phyloP scores from a whole-genome alignment of 2,888 invertebrate species.

The Drosophila mulleri region DNA sequence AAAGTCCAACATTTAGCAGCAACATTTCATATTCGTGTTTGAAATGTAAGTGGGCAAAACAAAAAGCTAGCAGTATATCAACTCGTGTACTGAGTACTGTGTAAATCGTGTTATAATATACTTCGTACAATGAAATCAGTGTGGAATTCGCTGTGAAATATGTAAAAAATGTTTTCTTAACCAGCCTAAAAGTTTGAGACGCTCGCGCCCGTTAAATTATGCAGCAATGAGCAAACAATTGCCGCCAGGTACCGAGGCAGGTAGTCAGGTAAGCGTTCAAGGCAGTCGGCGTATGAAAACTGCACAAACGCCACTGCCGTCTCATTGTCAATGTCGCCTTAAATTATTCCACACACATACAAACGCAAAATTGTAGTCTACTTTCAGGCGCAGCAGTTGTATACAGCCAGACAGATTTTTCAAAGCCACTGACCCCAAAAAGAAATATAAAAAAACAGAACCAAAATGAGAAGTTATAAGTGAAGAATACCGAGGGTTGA shows the following conservation, averaged over 20 bases:
- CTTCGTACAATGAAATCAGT: slow-evolving; percentile 58
- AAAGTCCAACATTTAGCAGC: slow-evolving; percentile 32
- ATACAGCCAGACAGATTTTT: slow-evolving; percentile 63
- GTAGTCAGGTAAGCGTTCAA: slow-evolving; percentile 17
- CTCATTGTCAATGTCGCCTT: slow-evolving; percentile 80
- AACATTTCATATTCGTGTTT: not conserved
- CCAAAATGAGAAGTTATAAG: not conserved
- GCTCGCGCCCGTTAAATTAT: slow-evolving; percentile 63
- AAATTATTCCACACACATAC: slow-evolving; percentile 69
- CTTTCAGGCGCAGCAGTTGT: slow-evolving; percentile 65
- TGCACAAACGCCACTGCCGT: slow-evolving; percentile 23
- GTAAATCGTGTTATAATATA: slow-evolving; percentile 29
- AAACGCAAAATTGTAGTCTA: slow-evolving; percentile 53
- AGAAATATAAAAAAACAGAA: not conserved
- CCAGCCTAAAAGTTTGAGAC: slow-evolving; percentile 69
- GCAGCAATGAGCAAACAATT: slow-evolving; percentile 78
- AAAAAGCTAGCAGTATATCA: too few relatives aligned
- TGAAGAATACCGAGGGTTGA: not conserved
- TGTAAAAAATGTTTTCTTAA: slow-evolving; percentile 73
- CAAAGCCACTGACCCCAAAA: slow-evolving; percentile 81
- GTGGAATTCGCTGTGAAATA: slow-evolving; percentile 75
- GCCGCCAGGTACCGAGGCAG: slow-evolving; percentile 52
- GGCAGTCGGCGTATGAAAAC: slow-evolving; percentile 26
- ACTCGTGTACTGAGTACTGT: too few relatives aligned
- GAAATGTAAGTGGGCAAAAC: not conserved